Conservation (phyloP, 2,113 vertebrate species). For the Tyto alba region DNA sequence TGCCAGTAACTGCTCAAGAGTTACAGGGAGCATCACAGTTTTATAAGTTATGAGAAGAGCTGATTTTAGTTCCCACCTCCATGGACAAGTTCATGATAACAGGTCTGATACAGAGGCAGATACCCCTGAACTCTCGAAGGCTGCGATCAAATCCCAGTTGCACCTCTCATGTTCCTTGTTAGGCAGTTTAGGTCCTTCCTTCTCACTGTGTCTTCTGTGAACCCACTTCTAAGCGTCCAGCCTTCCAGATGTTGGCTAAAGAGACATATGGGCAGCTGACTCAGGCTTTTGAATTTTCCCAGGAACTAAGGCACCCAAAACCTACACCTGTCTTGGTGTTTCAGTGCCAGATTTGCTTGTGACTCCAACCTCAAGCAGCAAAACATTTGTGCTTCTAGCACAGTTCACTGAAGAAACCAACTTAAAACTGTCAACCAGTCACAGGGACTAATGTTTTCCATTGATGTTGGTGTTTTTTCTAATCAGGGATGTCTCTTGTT, state of each 20-base stretch:
- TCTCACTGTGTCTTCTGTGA: background rate
- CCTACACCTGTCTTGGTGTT: background rate
- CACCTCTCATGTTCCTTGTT: background rate
- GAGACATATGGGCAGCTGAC: background rate
- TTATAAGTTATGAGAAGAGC: background rate
- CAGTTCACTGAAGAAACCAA: background rate
- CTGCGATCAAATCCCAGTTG: background rate
- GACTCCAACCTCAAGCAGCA: background rate
- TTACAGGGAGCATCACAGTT: background rate
- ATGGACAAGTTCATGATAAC: background rate
- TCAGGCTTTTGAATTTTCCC: background rate
- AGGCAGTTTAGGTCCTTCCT: background rate
- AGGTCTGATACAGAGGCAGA: background rate
- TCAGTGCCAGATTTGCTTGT: background rate
- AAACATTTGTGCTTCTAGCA: background rate
- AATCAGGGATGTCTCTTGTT: background rate
- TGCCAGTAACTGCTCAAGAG: background rate
- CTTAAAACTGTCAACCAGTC: background rate
- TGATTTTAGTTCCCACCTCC: background rate
- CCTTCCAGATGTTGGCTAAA: background rate
- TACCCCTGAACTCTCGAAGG: background rate
- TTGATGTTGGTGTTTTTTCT: background rate
- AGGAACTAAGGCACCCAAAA: background rate
- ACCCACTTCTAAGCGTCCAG: background rate
- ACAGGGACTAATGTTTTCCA: accelerated